Conservation (phyloP, 2,113 vertebrate species). For the Notothenia rossii region DNA sequence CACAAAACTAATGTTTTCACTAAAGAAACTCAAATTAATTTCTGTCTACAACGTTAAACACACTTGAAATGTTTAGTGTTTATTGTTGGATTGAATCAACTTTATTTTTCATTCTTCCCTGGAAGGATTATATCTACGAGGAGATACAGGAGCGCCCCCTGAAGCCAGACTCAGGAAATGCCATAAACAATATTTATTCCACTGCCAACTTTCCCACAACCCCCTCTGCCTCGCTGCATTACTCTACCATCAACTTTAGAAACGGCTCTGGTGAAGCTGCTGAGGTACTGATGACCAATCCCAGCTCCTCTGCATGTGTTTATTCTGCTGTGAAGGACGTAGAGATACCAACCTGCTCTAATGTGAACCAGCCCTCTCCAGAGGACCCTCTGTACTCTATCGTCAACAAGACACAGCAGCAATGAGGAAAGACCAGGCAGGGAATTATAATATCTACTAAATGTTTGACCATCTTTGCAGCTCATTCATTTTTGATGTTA, state of each 20-base stretch:
- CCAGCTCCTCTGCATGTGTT: slow-evolving; percentile 4
- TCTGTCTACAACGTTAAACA: neutral
- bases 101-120: slow-evolving; percentile 10
- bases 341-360: neutral
- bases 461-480: neutral
- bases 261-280: neutral
- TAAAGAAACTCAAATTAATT: too few relatives aligned
- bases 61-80: neutral
- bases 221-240: neutral
- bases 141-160: slow-evolving; percentile 39
- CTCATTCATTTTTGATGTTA: too few relatives aligned
- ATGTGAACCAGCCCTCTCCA: neutral
- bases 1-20: neutral
- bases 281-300: neutral
- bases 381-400: neutral
- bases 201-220: slow-evolving; percentile 3
- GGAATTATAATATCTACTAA: neutral
- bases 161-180: neutral
- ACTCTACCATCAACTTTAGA: neutral
- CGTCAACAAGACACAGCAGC: neutral
- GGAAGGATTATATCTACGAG: slow-evolving; percentile 32
- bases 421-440: neutral
- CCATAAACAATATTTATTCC: too few relatives aligned
- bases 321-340: slow-evolving; percentile 15
- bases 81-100: neutral